Conservation (phyloP, 1,140 invertebrate species). For the Psix sp. region DNA sequence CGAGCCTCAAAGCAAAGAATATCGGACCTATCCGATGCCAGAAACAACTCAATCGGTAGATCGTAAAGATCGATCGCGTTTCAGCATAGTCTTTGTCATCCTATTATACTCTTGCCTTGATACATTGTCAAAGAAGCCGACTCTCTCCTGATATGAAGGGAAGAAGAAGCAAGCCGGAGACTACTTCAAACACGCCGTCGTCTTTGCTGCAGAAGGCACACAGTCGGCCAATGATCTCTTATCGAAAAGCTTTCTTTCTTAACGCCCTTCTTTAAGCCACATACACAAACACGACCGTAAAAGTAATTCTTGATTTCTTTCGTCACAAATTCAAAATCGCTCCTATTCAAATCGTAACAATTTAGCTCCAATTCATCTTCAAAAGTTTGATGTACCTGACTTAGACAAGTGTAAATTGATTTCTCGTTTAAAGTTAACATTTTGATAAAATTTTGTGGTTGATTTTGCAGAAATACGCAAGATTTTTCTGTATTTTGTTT, state of each 20-base stretch:
- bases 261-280: constrained; percentile 44
- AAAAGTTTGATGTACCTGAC: too few relatives aligned
- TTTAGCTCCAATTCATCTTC: too few relatives aligned
- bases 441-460: too few relatives aligned
- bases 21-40: constrained; percentile 41
- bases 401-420: too few relatives aligned
- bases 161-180: constrained; percentile 50
- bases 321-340: constrained; percentile 12
- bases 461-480: too few relatives aligned
- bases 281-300: constrained; percentile 20
- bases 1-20: constrained; percentile 19
- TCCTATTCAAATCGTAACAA: constrained; percentile 9
- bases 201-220: constrained; percentile 52
- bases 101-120: constrained; percentile 50
- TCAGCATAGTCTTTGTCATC: constrained; percentile 51
- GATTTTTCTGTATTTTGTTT: too few relatives aligned
- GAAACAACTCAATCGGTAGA: constrained; percentile 62
- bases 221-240: constrained; percentile 56
- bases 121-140: constrained; percentile 60
- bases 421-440: too few relatives aligned
- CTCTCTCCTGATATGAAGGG: constrained; percentile 55
- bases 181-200: constrained; percentile 61
- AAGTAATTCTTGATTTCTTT: constrained; percentile 30
- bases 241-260: constrained; percentile 56
- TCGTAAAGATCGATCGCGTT: constrained; percentile 55